Percentiles rank a stretch among this genome's conserved stretches.
phyloP scores from a whole-genome alignment of 1,140 invertebrate species.

The Andricus grossulariae region DNA sequence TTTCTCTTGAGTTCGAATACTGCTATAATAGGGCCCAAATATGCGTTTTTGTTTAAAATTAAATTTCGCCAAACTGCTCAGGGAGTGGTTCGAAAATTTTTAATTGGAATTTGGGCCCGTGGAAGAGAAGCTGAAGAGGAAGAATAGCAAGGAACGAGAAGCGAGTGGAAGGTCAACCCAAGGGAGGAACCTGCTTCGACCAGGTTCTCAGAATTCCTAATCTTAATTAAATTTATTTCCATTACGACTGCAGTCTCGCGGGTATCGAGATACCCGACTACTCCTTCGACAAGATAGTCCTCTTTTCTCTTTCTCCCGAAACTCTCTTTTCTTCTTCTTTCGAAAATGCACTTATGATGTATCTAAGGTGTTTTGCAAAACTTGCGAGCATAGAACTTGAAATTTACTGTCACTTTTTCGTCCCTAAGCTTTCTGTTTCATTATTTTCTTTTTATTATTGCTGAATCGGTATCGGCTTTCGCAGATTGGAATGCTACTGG shows the following conservation, averaged over 20 bases:
- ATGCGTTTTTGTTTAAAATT: constrained; percentile 3
- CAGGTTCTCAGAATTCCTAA: constrained; percentile 71
- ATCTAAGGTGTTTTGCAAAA: background rate
- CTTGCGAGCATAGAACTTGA: background rate
- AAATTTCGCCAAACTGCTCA: constrained; percentile 40
- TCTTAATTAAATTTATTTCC: constrained; percentile 76
- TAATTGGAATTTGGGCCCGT: constrained; percentile 61
- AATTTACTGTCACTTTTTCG: background rate
- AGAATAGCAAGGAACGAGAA: constrained; percentile 42
- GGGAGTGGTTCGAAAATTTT: constrained; percentile 52
- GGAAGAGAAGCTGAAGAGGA: constrained; percentile 6
- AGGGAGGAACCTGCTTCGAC: constrained; percentile 55
- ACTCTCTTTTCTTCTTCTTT: background rate
- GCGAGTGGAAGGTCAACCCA: constrained; percentile 57
- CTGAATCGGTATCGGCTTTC: background rate
- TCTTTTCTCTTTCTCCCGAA: background rate
- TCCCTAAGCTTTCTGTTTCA: too few relatives aligned
- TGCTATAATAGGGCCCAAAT: background rate
- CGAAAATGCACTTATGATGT: background rate
- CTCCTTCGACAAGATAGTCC: constrained; percentile 51
- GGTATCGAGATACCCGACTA: constrained; percentile 55
- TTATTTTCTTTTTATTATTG: background rate
- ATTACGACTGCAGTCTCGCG: constrained; percentile 57
- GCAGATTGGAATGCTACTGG: background rate
- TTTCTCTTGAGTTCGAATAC: too few relatives aligned